Evolutionary conservation across 2,888 invertebrate species (phyloP).

Genomic region (Iphiclides podalirius): DNA sequence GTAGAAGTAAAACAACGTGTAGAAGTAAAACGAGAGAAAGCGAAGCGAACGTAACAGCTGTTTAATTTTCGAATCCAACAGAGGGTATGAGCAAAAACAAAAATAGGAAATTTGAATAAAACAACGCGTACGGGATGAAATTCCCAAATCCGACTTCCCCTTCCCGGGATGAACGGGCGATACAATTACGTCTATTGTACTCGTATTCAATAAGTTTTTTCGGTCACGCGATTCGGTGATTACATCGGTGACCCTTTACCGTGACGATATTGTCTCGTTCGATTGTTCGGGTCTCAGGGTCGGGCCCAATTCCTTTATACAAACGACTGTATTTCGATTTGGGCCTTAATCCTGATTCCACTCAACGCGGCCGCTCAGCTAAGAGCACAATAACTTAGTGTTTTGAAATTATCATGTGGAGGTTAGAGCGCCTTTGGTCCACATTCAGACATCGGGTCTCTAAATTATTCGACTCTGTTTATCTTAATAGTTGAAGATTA

Average conservation of each 20-base stretch:
- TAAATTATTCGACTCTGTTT: too few relatives aligned
- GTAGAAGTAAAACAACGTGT: too few relatives aligned
- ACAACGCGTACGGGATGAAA: background rate
- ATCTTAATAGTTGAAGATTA: too few relatives aligned
- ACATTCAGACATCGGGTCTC: too few relatives aligned
- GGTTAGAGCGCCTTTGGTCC: too few relatives aligned
- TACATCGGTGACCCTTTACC: constrained; percentile 26
- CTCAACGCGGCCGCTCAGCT: constrained; percentile 7
- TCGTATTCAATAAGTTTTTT: constrained; percentile 29
- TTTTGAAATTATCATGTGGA: background rate
- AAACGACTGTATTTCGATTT: constrained; percentile 19
- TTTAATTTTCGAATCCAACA: background rate
- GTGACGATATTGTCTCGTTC: constrained; percentile 9
- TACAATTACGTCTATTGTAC: constrained; percentile 27
- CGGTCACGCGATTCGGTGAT: constrained; percentile 27
- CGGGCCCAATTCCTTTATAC: constrained; percentile 8
- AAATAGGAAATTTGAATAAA: constrained; percentile 5
- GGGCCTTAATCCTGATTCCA: constrained; percentile 15
- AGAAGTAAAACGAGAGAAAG: too few relatives aligned
- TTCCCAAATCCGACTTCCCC: background rate
- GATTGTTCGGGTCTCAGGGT: constrained; percentile 3
- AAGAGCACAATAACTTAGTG: background rate
- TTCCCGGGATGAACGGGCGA: constrained; percentile 18
- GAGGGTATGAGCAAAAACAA: background rate
- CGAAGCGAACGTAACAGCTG: background rate